These are phyloP conservation scores for Seriola dumerili DNA, from an alignment of 2,113 vertebrate genomes.

Conservation along the genomic window DNA sequence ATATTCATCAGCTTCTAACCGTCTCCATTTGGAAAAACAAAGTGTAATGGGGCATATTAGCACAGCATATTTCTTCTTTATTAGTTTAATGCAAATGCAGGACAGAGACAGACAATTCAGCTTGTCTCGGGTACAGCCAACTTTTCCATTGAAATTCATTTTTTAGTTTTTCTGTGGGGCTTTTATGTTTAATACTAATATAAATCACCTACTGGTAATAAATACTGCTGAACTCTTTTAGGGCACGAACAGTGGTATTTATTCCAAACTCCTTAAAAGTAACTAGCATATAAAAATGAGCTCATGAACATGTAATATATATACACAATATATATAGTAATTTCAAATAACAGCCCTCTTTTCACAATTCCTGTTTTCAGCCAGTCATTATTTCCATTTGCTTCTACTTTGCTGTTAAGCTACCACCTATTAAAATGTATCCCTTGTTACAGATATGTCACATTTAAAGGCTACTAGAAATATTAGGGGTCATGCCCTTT, in stretches of 20 bases:
- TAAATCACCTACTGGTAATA: background rate
- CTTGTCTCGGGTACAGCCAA: background rate
- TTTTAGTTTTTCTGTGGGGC: background rate
- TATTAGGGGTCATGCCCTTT: background rate
- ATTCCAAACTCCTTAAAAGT: background rate
- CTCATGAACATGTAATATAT: background rate
- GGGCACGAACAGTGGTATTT: background rate
- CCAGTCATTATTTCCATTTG: no score
- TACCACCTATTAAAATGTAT: background rate
- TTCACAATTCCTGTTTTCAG: no score
- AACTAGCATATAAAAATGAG: background rate
- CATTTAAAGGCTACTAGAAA: background rate
- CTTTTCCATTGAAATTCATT: background rate
- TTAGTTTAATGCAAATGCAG: conserved; percentile 29
- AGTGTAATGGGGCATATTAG: conserved; percentile 48
- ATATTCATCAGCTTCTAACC: conserved; percentile 57
- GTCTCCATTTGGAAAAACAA: conserved; percentile 38
- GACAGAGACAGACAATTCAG: background rate
- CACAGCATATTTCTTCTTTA: conserved; percentile 43
- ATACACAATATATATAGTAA: background rate
- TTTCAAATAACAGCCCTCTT: background rate
- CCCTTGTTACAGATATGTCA: background rate
- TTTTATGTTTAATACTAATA: background rate
- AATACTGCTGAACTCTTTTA: background rate
- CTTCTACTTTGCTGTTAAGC: no score